Base-by-base conservation (phyloP, 1,140 invertebrate species). In the Leptopilina boulardi region DNA sequence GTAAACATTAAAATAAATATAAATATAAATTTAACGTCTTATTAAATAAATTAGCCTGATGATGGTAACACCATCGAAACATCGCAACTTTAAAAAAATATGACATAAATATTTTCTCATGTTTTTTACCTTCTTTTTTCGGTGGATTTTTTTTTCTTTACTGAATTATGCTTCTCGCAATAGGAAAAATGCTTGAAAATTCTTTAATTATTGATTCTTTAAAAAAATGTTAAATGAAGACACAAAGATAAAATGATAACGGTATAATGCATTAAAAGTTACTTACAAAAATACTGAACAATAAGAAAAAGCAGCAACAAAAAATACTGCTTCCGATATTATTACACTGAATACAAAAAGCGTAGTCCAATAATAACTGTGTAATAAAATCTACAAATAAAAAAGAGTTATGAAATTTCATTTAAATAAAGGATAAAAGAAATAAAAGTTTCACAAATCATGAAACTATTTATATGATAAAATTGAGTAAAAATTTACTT, bases 331-430 rank as follows among this genome's bases (percentile, higher is more conserved):
- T 80, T 95, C 89, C 0, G 95, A 94, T 18, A 94, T 80, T 4
- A 93, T 11, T 2, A 94, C 85, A 21, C 93, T 92, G 0, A 89
- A 74, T 11, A 95, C 88, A 79, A 95, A 94, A 34, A 93, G 88
- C 71, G 91, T 79, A 1, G 93, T 94, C 83, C 95, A 93, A 86
- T 94, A 95, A 71, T 92, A 92, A 34, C 94, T 93, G 77, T 93
- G 91, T 21, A 96, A 84, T 83, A 93, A 92, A 78, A 95, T 85
- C 92, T 95, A 83, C 77, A 88, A 91, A 21, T 70, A 73, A 30
- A 89, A 59, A 38, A 82, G 30, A 70, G 15, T 80, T 2, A 70
- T 44, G 44, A 30, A 47, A n/a, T 6, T 70, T 15, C 56, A 75
- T 21, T 42, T 59, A 54, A 70, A 72, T 13, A 56, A 71, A 26